A percentile compares a stretch with the other conserved stretches of the same genome.
Evolutionary conservation across 2,888 invertebrate species (phyloP).

Genomic region (Mamestra brassicae): DNA sequence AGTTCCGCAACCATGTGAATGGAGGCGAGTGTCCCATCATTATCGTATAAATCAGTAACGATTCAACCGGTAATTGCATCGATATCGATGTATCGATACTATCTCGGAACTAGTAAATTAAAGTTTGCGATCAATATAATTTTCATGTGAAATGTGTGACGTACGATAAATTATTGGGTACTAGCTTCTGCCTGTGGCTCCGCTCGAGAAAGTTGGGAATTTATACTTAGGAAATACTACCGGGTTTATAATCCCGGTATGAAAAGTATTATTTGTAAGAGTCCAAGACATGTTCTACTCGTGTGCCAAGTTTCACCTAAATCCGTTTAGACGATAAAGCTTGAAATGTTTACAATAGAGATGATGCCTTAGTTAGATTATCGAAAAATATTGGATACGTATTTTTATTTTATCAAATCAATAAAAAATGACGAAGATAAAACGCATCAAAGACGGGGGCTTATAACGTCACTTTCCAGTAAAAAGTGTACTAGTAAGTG

Average conservation of each 20-base stretch:
- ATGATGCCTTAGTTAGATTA: too few relatives aligned
- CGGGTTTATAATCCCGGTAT: neutral
- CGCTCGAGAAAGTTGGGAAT: neutral
- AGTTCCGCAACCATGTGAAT: constrained; percentile 68
- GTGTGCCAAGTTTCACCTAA: neutral
- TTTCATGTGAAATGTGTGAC: constrained; percentile 77
- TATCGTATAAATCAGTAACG: constrained; percentile 87
- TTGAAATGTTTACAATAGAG: too few relatives aligned
- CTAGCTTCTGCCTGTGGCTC: neutral
- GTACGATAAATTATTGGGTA: constrained; percentile 70
- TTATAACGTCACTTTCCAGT: too few relatives aligned
- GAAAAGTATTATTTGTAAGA: neutral
- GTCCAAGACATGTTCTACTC: too few relatives aligned
- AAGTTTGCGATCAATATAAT: constrained; percentile 72
- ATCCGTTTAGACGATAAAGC: neutral
- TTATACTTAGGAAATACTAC: neutral
- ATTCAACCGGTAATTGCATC: constrained; percentile 75
- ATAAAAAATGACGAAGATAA: too few relatives aligned
- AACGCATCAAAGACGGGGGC: too few relatives aligned
- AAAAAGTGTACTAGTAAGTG: too few relatives aligned
- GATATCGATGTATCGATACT: constrained; percentile 73
- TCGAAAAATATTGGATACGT: too few relatives aligned
- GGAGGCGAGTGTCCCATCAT: constrained; percentile 78
- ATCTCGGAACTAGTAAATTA: constrained; percentile 72
- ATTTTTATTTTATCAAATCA: too few relatives aligned